Conservation (phyloP, 1,140 invertebrate genomes). For the Drosophila neocordata region DNA sequence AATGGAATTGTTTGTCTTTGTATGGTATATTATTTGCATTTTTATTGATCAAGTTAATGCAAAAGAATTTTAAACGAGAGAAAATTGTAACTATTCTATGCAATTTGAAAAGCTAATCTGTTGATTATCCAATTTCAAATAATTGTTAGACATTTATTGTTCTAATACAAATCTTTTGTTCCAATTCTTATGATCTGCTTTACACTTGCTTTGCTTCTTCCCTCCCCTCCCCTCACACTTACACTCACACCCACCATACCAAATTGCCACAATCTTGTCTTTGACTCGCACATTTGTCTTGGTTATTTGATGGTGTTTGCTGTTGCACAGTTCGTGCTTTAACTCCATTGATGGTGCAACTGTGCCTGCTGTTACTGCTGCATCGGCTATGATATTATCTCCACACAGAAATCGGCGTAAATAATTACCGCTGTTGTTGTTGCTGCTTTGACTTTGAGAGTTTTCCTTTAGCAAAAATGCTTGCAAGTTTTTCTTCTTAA, state of each 20-base stretch:
- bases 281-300: slow-evolving; percentile 26
- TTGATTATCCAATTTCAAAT: not conserved
- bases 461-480: slow-evolving; percentile 31
- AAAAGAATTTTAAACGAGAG: slow-evolving; percentile 16
- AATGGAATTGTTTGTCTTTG: slow-evolving; percentile 43
- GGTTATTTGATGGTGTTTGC: not conserved
- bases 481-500: slow-evolving; percentile 34
- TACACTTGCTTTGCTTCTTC: not conserved
- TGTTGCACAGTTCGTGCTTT: slow-evolving; percentile 38
- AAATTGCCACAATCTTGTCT: slow-evolving; percentile 29
- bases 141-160: slow-evolving; percentile 8
- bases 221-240: not conserved
- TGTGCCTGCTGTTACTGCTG: slow-evolving; percentile 17
- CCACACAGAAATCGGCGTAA: slow-evolving; percentile 56
- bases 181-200: not conserved
- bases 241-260: not conserved
- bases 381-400: slow-evolving; percentile 34
- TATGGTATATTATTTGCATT: slow-evolving; percentile 47
- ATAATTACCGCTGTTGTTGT: slow-evolving; percentile 55
- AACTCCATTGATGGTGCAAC: slow-evolving; percentile 19
- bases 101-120: not conserved
- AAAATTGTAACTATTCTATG: not conserved
- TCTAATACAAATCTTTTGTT: slow-evolving; percentile 1
- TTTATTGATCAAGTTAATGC: slow-evolving; percentile 20
- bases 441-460: slow-evolving; percentile 19